These are phyloP conservation scores for Lithobates sylvaticus DNA, from an alignment of 2,797 vertebrate species.

Conservation along the genomic window DNA sequence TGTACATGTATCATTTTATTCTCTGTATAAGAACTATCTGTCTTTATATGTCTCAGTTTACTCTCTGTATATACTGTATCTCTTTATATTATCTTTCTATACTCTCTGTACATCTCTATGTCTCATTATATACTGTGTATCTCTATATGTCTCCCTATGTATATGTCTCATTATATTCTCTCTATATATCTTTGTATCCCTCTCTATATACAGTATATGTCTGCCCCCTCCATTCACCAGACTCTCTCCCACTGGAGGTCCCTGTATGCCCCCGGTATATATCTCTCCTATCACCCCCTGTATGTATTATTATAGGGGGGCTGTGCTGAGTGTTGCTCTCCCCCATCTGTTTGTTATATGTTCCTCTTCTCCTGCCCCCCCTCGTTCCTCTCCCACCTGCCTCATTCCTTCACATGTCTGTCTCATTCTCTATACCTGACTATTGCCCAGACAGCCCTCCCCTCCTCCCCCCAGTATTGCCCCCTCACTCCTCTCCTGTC, in stretches of 20 bases:
- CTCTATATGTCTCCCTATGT: too few species aligned
- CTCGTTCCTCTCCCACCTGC: conserved; percentile 13
- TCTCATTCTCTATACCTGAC: conserved; percentile 13
- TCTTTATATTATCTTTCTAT: too few species aligned
- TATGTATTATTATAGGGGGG: background rate
- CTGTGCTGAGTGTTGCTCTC: background rate
- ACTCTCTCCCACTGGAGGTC: background rate
- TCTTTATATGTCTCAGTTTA: too few species aligned
- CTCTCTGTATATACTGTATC: too few species aligned
- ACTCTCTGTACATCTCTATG: too few species aligned
- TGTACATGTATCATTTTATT: too few species aligned
- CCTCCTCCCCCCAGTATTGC: background rate
- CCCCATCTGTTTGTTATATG: background rate
- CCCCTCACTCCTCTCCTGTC: background rate
- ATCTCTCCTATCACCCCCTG: background rate
- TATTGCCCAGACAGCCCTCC: conserved; percentile 11
- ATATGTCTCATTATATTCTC: too few species aligned
- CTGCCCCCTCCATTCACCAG: too few species aligned
- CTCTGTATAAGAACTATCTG: too few species aligned
- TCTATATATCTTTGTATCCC: too few species aligned
- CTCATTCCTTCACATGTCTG: conserved; percentile 12
- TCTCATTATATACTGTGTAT: too few species aligned
- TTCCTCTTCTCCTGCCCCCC: background rate
- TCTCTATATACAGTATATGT: too few species aligned
- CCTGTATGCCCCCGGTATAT: background rate